Evolutionary conservation across 2,113 vertebrate species (phyloP), one percentile per base, ranked within the genome.

Genomic region (Ophthalmolycus amberensis): DNA sequence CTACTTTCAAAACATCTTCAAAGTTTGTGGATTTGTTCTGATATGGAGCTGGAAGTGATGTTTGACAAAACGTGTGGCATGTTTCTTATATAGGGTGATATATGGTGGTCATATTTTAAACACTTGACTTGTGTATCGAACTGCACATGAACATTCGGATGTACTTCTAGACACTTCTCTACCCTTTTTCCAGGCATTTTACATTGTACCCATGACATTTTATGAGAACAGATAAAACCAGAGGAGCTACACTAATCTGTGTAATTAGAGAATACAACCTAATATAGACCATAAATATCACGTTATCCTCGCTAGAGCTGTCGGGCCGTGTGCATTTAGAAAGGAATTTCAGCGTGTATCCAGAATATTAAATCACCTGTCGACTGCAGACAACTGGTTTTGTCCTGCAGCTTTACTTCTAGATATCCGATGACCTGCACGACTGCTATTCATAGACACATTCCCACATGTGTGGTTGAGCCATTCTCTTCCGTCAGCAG

Each of bases 341-440:
- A 79, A 72, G 78, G 85, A 84, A 90, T 90, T 89, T 58, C 60
- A 20, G 18, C 50, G 25, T 71, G 60, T 59, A 72, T 83, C 63
- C 4, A 42, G 65, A 85, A 79, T 87, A 82, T 84, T 60, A 83
- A 75, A 64, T 90, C 77, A 44, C 60, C 79, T 89, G 89, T 92
- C 85, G 77, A n/a, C 90, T 52, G 80, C 27, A 74, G 84, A 81
- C 92, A 91, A 90, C 90, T 92, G 92, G 52, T 69, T 88, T 88
- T 90, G 88, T 84, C 82, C 66, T 0, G 32, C 16, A 73, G 15
- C 81, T 77, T 78, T 56, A 75, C 86, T 68, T 44, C 40, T 37
- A 34, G 75, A 65, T 88, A 91, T 91, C 91, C 87, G 56, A 71
- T 92, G 84, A 88, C 82, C 90, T 91, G 88, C 37, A 5, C 18